Evolutionary conservation across 2,797 vertebrate genomes (phyloP).

Genomic region (Sebastes alutus): DNA sequence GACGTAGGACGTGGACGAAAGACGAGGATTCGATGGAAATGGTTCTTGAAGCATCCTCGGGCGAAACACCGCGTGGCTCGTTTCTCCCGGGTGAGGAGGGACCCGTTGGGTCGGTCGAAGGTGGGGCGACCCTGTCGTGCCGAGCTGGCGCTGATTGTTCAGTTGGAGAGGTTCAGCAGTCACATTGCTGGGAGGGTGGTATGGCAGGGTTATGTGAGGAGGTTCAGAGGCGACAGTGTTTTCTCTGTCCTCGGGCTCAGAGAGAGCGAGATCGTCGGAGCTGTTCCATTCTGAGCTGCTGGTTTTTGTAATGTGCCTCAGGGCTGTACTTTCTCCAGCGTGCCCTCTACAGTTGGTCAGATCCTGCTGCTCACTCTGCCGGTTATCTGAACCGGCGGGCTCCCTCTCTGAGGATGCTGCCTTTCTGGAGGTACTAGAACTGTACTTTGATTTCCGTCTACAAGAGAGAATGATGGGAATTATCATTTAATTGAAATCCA

Average conservation of each 20-base stretch:
- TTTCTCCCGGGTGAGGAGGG: slow-evolving; percentile 69
- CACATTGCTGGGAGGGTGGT: slow-evolving; percentile 45
- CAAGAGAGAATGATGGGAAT: slow-evolving; percentile 6
- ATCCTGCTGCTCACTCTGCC: slow-evolving; percentile 73
- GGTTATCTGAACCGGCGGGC: slow-evolving; percentile 57
- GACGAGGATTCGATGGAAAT: slow-evolving; percentile 64
- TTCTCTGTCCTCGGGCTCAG: slow-evolving; percentile 84
- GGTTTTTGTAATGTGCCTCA: slow-evolving; percentile 79
- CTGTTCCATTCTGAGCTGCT: slow-evolving; percentile 88
- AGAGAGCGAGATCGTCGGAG: slow-evolving; percentile 83
- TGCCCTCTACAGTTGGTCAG: slow-evolving; percentile 62
- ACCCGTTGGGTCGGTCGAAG: slow-evolving; percentile 77
- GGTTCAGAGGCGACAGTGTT: slow-evolving; percentile 65
- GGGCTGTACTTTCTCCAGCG: slow-evolving; percentile 63
- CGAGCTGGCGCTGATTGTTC: slow-evolving; percentile 62
- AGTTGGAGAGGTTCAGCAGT: slow-evolving; percentile 52
- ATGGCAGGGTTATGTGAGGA: slow-evolving; percentile 50
- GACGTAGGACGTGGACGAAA: slow-evolving; percentile 50
- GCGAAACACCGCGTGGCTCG: slow-evolving; percentile 62
- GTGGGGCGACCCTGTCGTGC: slow-evolving; percentile 79
- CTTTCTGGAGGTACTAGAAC: slow-evolving; percentile 71
- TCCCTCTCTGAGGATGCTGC: slow-evolving; percentile 69
- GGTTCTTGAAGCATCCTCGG: slow-evolving; percentile 77
- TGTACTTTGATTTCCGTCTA: slow-evolving; percentile 81
- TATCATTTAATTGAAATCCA: background rate